Percentiles rank a stretch among this genome's conserved stretches.
Conservation (phyloP, 2,797 vertebrate genomes). For the Danio choprae region DNA sequence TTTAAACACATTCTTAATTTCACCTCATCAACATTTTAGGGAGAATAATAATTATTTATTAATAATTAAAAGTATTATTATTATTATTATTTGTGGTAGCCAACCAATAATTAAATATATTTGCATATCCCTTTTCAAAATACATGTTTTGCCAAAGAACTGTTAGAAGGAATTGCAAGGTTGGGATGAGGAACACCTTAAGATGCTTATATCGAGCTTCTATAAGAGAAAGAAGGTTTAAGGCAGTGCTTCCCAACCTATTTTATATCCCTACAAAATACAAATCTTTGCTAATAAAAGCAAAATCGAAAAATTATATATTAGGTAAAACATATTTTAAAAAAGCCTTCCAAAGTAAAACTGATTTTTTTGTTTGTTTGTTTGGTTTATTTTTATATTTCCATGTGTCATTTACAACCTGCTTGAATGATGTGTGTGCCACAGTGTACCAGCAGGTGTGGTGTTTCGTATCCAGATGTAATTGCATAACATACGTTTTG, state of each 20-base stretch:
- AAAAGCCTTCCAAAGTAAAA: neutral
- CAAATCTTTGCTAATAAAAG: too few species aligned
- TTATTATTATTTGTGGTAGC: too few species aligned
- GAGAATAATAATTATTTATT: too few species aligned
- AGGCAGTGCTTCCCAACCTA: neutral
- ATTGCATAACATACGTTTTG: constrained; percentile 10
- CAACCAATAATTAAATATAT: neutral
- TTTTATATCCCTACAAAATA: neutral
- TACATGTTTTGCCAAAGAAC: neutral
- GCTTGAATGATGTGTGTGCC: constrained; percentile 4
- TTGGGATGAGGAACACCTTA: neutral
- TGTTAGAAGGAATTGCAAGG: too few species aligned
- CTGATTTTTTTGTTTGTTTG: neutral
- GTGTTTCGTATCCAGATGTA: constrained; percentile 17
- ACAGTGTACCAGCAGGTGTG: neutral
- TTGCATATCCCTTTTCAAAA: neutral
- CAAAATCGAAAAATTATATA: neutral
- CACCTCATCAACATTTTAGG: too few species aligned
- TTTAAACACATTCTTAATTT: too few species aligned
- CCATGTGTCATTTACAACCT: constrained; percentile 45
- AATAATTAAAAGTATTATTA: too few species aligned
- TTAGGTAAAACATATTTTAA: neutral
- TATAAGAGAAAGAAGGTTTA: neutral
- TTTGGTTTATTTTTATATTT: neutral
- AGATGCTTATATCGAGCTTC: constrained; percentile 16